These are phyloP conservation scores for Hippocampus kuda DNA, from an alignment of 2,797 vertebrate genomes.

Conservation along the genomic window DNA sequence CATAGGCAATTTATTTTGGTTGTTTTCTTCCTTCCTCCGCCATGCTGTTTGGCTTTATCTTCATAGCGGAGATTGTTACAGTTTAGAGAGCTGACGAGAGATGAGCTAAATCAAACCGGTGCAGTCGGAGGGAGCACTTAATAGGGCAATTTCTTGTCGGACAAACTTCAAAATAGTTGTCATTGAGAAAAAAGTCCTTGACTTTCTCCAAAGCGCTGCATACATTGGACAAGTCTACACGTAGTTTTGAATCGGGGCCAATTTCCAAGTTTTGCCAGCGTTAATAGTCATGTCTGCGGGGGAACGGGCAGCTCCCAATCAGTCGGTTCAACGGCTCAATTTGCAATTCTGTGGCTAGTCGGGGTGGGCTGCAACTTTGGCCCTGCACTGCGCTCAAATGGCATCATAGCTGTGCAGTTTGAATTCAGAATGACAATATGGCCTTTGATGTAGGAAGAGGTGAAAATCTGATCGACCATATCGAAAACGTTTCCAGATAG, in stretches of 20 bases:
- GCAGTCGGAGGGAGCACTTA: background rate
- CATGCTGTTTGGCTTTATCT: conserved; percentile 13
- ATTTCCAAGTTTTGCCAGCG: background rate
- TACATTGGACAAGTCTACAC: background rate
- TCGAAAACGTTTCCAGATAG: no score
- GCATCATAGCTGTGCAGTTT: no score
- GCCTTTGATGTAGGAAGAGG: no score
- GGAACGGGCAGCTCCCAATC: no score
- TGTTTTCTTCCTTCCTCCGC: background rate
- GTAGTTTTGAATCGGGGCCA: no score
- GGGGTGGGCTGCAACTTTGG: no score
- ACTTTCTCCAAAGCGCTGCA: background rate
- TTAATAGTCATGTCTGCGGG: background rate
- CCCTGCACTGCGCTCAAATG: no score
- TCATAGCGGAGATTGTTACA: conserved; percentile 7
- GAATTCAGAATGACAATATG: no score
- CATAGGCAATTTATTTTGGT: conserved; percentile 29
- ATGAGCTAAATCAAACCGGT: background rate
- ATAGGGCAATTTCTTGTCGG: background rate
- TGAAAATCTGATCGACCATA: no score
- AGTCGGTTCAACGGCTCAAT: no score
- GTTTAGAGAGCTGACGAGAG: background rate
- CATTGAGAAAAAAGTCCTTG: background rate
- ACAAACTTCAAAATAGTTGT: conserved; percentile 1
- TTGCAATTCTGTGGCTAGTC: no score